Conservation (phyloP, 2,797 vertebrate genomes). For the Buphagus erythrorhynchus region DNA sequence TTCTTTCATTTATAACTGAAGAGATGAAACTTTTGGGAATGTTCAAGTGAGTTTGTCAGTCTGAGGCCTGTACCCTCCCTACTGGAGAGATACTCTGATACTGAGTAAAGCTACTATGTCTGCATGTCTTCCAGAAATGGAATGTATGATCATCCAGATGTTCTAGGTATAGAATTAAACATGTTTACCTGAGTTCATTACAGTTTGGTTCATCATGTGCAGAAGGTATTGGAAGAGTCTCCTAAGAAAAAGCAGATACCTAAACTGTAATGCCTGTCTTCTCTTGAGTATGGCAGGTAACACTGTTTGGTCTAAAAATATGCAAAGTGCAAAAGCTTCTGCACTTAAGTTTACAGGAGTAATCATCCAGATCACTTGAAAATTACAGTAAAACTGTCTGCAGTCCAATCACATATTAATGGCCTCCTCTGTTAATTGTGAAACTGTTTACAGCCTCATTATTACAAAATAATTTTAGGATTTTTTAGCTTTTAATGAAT, state of each 20-base stretch:
- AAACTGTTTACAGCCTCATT: background rate
- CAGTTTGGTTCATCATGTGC: background rate
- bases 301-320: background rate
- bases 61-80: background rate
- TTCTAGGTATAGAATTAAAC: background rate
- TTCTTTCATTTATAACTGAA: background rate
- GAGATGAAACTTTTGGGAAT: background rate
- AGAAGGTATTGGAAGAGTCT: background rate
- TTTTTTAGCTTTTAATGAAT: background rate
- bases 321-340: background rate
- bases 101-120: background rate
- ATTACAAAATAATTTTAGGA: background rate
- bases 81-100: background rate
- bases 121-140: background rate
- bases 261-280: background rate
- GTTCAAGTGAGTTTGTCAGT: background rate
- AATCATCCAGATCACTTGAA: background rate
- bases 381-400: background rate
- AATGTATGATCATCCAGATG: background rate
- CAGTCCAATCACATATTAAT: background rate
- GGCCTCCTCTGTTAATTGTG: background rate
- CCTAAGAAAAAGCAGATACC: background rate
- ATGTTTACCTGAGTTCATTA: background rate
- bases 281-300: background rate
- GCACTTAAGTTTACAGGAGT: background rate